phyloP scores from a whole-genome alignment of 2,797 vertebrate genomes.

The Xenopus petersii region DNA sequence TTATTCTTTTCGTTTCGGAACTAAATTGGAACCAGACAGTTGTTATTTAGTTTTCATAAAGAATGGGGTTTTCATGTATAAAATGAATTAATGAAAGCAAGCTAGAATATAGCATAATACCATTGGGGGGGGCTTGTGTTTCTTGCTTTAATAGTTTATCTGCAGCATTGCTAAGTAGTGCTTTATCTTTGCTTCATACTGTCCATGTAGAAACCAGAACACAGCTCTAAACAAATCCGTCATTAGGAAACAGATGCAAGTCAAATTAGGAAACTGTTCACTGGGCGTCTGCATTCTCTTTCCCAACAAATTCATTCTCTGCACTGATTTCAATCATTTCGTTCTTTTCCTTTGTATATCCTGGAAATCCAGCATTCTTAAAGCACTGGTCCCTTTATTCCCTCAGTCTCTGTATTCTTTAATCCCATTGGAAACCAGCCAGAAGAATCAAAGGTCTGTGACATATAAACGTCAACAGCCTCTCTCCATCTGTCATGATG shows the following conservation, averaged over 20 bases:
- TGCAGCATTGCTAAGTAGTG: constrained; percentile 1
- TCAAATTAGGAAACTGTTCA: constrained; percentile 7
- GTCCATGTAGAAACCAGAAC: constrained; percentile 7
- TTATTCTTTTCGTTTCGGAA: too few relatives aligned
- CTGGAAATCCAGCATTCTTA: constrained; percentile 18
- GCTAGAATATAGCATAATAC: neutral
- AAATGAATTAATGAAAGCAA: neutral
- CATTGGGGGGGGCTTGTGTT: neutral
- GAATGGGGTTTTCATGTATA: too few relatives aligned
- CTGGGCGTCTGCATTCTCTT: neutral
- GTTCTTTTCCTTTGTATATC: neutral
- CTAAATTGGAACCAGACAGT: too few relatives aligned
- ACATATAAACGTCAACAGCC: constrained; percentile 33
- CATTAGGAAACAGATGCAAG: constrained; percentile 32
- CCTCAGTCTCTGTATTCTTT: constrained; percentile 15
- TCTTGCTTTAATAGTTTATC: constrained; percentile 3
- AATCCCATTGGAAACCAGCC: constrained; percentile 32
- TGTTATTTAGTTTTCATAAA: too few relatives aligned
- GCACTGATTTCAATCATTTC: constrained; percentile 5
- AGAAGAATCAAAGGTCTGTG: constrained; percentile 27
- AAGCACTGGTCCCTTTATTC: constrained; percentile 7
- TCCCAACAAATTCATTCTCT: constrained; percentile 6
- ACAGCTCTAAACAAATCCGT: constrained; percentile 17
- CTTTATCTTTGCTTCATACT: constrained; percentile 8
- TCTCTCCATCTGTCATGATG: constrained; percentile 26